Conservation (phyloP, 2,888 invertebrate species). For the Luperina nickerlii region DNA sequence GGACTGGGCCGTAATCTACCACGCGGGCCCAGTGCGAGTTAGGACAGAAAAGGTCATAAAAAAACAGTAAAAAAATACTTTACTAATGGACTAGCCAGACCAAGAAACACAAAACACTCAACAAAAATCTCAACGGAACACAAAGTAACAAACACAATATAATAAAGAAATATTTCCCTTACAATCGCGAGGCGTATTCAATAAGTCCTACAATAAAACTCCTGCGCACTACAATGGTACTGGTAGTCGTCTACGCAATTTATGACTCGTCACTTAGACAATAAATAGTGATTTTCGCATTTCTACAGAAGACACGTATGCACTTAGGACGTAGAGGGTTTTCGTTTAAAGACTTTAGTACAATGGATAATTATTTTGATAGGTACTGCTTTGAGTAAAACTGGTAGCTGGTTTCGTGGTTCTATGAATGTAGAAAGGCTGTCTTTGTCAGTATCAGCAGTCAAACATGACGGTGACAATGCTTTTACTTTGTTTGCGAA, state of each 20-base stretch:
- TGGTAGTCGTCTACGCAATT: constrained; percentile 81
- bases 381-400: constrained; percentile 17
- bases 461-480: not conserved
- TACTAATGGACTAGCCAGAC: not conserved
- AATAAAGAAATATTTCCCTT: constrained; percentile 64
- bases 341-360: constrained; percentile 2
- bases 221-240: constrained; percentile 79
- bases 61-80: not conserved
- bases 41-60: too few species aligned
- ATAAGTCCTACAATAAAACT: constrained; percentile 68
- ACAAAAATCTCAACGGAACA: constrained; percentile 25
- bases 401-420: constrained; percentile 31
- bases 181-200: constrained; percentile 69
- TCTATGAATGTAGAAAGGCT: constrained; percentile 6
- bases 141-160: constrained; percentile 66
- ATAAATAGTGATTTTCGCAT: constrained; percentile 90
- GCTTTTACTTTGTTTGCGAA: not conserved
- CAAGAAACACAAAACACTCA: not conserved
- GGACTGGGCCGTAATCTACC: not conserved
- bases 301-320: constrained; percentile 79
- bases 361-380: constrained; percentile 39
- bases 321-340: constrained; percentile 73
- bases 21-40: not conserved
- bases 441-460: not conserved
- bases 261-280: constrained; percentile 88